Evolutionary conservation across 2,888 invertebrate genomes (phyloP).

Genomic region (Phytoseiulus persimilis): DNA sequence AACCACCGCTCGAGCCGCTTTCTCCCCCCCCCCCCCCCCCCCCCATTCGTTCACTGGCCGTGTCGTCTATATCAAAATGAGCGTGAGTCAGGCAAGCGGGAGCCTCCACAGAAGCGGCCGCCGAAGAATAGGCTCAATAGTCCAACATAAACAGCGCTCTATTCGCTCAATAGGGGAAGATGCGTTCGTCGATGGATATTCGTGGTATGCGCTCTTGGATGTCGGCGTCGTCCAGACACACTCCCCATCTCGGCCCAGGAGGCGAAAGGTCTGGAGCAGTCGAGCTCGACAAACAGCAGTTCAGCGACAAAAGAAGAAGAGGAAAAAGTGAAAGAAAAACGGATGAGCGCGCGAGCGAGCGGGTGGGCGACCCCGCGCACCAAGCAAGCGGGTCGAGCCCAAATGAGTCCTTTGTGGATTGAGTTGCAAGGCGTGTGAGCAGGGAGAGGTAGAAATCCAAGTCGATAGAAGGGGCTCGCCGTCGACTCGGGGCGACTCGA

Average conservation of each 20-base stretch:
- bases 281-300: background rate
- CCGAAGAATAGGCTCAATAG: background rate
- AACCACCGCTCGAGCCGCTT: background rate
- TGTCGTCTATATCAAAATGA: background rate
- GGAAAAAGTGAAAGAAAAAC: background rate
- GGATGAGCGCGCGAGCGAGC: too few relatives aligned
- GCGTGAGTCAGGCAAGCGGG: background rate
- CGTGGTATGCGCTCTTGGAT: background rate
- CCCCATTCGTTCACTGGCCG: background rate
- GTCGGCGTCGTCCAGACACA: background rate
- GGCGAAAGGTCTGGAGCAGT: background rate
- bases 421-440: background rate
- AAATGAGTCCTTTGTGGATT: background rate
- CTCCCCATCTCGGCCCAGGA: background rate
- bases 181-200: background rate
- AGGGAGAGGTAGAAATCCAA: background rate
- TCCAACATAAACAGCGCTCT: background rate
- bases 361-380: background rate
- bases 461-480: background rate
- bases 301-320: background rate
- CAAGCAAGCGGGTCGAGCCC: background rate
- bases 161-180: background rate
- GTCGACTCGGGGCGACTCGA: background rate
- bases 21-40: background rate
- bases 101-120: background rate